phyloP scores from a whole-genome alignment of 2,888 invertebrate species.

The Stenurella melanura region DNA sequence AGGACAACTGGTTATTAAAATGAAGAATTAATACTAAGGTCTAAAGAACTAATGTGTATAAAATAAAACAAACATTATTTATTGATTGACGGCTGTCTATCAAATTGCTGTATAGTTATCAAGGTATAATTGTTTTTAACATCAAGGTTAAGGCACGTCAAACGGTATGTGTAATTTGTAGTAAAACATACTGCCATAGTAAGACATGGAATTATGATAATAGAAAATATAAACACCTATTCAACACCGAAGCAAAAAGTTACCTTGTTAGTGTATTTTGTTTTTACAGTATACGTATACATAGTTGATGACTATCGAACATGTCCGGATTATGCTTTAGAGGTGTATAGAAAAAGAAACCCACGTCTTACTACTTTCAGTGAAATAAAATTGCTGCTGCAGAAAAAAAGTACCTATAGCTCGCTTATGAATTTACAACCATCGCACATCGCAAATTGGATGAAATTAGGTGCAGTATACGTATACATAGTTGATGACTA shows the following conservation, averaged over 20 bases:
- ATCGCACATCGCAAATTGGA: no score
- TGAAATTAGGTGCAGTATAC: background rate
- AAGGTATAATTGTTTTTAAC: constrained; percentile 30
- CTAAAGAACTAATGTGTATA: background rate
- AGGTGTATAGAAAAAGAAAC: no score
- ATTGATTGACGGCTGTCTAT: constrained; percentile 39
- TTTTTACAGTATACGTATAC: background rate
- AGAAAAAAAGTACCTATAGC: no score
- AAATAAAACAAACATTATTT: constrained; percentile 16
- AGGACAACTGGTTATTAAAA: constrained; percentile 17
- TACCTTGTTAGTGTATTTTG: background rate
- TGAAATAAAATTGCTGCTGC: no score
- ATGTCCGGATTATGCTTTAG: no score
- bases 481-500: no score
- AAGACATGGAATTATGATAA: background rate
- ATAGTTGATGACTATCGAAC: no score
- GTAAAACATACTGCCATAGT: constrained; percentile 21
- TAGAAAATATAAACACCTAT: background rate
- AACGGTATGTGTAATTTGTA: constrained; percentile 33
- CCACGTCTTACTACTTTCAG: no score
- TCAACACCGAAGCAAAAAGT: background rate
- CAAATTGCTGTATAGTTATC: constrained; percentile 29
- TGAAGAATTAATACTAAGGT: constrained; percentile 9
- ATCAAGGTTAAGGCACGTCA: constrained; percentile 40
- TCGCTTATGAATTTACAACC: no score